Evolutionary conservation across 2,113 vertebrate species (phyloP).

Genomic region (Notothenia rossii): DNA sequence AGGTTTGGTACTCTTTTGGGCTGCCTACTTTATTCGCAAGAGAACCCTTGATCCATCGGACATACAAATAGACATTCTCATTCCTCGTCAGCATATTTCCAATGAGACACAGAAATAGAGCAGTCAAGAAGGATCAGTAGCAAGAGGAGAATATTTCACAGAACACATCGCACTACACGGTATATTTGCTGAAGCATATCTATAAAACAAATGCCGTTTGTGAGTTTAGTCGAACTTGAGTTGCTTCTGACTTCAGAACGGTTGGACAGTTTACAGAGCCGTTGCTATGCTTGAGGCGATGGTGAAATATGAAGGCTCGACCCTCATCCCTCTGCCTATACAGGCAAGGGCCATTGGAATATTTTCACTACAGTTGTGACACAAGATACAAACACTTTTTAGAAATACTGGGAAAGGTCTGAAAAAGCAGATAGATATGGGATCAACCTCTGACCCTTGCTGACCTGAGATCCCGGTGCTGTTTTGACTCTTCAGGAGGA

Average conservation of each 20-base stretch:
- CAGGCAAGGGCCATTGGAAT: background rate
- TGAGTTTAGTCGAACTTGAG: background rate
- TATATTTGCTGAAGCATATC: background rate
- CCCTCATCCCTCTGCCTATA: background rate
- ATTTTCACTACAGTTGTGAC: background rate
- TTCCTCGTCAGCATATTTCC: constrained; percentile 6
- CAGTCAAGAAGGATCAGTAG: background rate
- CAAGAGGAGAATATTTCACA: background rate
- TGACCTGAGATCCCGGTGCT: constrained; percentile 8
- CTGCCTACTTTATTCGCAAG: background rate
- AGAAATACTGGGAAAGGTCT: constrained; percentile 26
- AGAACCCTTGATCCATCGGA: background rate
- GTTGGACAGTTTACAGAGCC: background rate
- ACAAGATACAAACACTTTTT: constrained; percentile 1
- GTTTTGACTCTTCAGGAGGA: constrained; percentile 11
- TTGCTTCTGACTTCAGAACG: background rate
- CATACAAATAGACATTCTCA: constrained; percentile 21
- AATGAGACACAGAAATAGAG: constrained; percentile 11
- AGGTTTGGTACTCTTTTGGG: background rate
- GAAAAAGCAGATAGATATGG: constrained; percentile 36
- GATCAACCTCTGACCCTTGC: constrained; percentile 16
- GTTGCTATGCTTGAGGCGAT: background rate
- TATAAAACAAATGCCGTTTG: background rate
- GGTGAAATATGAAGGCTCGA: constrained; percentile 3
- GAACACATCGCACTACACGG: background rate